phyloP scores from a whole-genome alignment of 2,888 invertebrate genomes.

The Eristalinus aeneus region DNA sequence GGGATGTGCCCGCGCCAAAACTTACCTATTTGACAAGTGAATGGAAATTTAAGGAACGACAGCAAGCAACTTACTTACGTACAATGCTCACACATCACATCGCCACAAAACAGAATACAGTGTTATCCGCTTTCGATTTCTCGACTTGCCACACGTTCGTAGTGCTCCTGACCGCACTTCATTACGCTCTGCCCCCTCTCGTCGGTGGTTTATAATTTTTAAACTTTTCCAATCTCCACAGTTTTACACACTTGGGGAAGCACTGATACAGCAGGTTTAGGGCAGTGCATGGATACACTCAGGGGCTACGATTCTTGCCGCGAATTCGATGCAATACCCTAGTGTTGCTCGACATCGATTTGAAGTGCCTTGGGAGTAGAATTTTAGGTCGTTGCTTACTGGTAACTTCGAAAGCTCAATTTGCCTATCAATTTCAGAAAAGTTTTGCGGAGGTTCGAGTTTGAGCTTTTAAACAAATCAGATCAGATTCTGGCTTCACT shows the following conservation, averaged over 20 bases:
- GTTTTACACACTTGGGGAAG: slow-evolving; percentile 55
- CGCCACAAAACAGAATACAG: slow-evolving; percentile 30
- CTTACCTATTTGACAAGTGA: slow-evolving; percentile 40
- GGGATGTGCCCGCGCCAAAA: slow-evolving; percentile 11
- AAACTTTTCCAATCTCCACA: slow-evolving; percentile 69
- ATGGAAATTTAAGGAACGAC: slow-evolving; percentile 30
- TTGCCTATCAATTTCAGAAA: too few relatives aligned
- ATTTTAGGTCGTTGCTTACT: too few relatives aligned
- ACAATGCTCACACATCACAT: slow-evolving; percentile 16
- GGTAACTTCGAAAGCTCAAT: too few relatives aligned
- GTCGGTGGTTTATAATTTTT: slow-evolving; percentile 45
- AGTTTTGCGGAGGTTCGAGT: too few relatives aligned
- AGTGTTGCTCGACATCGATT: too few relatives aligned
- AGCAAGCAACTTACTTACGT: not conserved
- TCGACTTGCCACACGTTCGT: slow-evolving; percentile 49
- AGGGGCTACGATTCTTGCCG: not conserved
- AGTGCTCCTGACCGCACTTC: not conserved
- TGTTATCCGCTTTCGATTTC: slow-evolving; percentile 50
- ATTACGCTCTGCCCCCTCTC: not conserved
- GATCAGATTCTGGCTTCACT: too few relatives aligned
- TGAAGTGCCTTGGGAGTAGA: too few relatives aligned
- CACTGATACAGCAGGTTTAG: slow-evolving; percentile 37
- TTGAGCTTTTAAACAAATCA: too few relatives aligned
- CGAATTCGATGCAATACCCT: not conserved
- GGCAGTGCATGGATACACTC: not conserved